Percentiles rank a stretch among this genome's conserved stretches.
Conservation (phyloP, 1,140 invertebrate genomes). For the Hycleus cichorii region DNA sequence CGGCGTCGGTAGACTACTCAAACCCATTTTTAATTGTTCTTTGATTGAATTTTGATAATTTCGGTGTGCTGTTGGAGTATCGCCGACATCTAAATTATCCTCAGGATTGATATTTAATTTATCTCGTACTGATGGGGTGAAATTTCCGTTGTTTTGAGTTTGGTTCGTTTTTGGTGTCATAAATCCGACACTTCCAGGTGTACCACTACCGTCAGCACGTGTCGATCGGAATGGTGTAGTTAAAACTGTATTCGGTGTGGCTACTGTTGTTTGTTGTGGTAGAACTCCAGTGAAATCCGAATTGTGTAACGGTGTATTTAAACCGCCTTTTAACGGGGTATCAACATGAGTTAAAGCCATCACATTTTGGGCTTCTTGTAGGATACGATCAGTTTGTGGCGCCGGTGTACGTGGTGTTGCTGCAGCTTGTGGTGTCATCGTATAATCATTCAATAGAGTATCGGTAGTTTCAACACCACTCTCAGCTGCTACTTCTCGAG, state of each 20-base stretch:
- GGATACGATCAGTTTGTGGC: conserved; percentile 58
- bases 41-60: conserved; percentile 58
- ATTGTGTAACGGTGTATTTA: conserved; percentile 88
- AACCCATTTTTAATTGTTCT: conserved; percentile 65
- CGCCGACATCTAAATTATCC: conserved; percentile 59
- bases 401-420: conserved; percentile 85
- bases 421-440: conserved; percentile 67
- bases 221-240: conserved; percentile 80
- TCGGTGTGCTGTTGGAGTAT: conserved; percentile 55
- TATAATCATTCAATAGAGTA: conserved; percentile 86
- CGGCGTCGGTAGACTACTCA: conserved; percentile 78
- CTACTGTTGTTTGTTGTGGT: conserved; percentile 62
- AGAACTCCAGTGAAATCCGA: conserved; percentile 80
- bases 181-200: conserved; percentile 46
- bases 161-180: conserved; percentile 41
- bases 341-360: conserved; percentile 97
- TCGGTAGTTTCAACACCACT: conserved; percentile 75
- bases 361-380: conserved; percentile 96
- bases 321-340: conserved; percentile 91
- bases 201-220: conserved; percentile 40
- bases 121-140: conserved; percentile 70
- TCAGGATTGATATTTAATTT: conserved; percentile 94
- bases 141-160: conserved; percentile 24
- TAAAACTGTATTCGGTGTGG: conserved; percentile 93
- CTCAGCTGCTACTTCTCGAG: conserved; percentile 83